phyloP scores from a whole-genome alignment of 2,888 invertebrate species.

The Antheraea yamamai region DNA sequence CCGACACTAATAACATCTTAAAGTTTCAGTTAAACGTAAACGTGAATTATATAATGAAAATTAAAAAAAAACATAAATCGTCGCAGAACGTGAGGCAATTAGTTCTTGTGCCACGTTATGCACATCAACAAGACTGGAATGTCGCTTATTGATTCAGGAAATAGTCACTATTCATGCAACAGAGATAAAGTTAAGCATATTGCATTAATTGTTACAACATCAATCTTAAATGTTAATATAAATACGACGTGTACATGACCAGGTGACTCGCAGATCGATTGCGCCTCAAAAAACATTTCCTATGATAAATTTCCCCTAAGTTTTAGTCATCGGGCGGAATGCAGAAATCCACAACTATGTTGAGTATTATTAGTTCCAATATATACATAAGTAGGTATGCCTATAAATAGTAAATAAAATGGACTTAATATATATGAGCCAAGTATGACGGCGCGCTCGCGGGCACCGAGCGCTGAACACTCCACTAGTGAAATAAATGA shows the following conservation, averaged over 20 bases:
- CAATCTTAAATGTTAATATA: constrained; percentile 47
- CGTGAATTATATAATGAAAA: constrained; percentile 29
- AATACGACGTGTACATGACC: constrained; percentile 55
- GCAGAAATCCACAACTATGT: constrained; percentile 83
- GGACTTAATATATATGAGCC: constrained; percentile 68
- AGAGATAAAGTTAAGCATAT: constrained; percentile 49
- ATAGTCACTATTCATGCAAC: constrained; percentile 55
- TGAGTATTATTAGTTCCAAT: constrained; percentile 79
- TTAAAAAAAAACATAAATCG: constrained; percentile 10
- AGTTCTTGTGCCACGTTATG: constrained; percentile 54
- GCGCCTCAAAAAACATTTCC: constrained; percentile 63
- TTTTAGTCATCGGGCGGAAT: constrained; percentile 83
- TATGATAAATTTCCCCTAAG: constrained; percentile 73
- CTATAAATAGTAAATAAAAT: constrained; percentile 72
- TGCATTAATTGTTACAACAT: constrained; percentile 56
- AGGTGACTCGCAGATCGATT: constrained; percentile 54
- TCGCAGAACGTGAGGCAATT: constrained; percentile 43
- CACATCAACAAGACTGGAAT: constrained; percentile 81
- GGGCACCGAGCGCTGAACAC: constrained; percentile 53
- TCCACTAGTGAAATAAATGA: constrained; percentile 58
- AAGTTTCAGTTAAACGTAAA: constrained; percentile 32
- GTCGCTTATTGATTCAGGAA: constrained; percentile 76
- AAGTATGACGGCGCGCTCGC: constrained; percentile 48
- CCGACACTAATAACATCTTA: constrained; percentile 31
- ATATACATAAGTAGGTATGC: constrained; percentile 79